Conservation (phyloP, 1,140 invertebrate species). For the Oryctes rhinoceros region DNA sequence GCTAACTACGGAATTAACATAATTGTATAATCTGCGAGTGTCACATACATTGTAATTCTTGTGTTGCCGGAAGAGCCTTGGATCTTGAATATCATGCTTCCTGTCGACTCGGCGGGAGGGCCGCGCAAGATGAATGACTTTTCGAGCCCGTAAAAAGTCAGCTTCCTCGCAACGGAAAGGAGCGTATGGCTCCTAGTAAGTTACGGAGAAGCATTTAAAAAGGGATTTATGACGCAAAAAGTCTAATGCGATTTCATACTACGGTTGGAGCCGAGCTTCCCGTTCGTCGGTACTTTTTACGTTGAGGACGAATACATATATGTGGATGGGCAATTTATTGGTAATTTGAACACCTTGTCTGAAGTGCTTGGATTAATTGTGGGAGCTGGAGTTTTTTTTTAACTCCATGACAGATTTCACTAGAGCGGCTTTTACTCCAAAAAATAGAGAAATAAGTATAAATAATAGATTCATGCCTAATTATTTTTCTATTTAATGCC, state of each 20-base stretch:
- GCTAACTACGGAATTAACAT: constrained; percentile 30
- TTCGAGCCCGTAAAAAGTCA: constrained; percentile 17
- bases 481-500: no score
- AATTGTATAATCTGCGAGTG: constrained; percentile 37
- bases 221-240: constrained; percentile 34
- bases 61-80: constrained; percentile 26
- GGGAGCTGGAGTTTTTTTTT: no score
- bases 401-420: no score
- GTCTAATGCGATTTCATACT: constrained; percentile 31
- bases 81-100: constrained; percentile 39
- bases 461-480: no score
- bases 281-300: no score
- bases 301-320: no score
- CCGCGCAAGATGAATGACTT: constrained; percentile 27
- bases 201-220: constrained; percentile 35
- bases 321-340: no score
- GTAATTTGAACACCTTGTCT: no score
- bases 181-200: constrained; percentile 31
- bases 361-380: no score
- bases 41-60: constrained; percentile 37
- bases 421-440: no score
- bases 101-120: constrained; percentile 13
- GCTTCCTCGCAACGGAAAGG: neutral
- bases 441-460: no score
- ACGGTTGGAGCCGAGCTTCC: neutral